Percentiles rank a stretch among this genome's conserved stretches.
These are phyloP conservation scores for Mus pahari DNA, from an alignment of 2,113 vertebrate genomes.

Conservation along the genomic window DNA sequence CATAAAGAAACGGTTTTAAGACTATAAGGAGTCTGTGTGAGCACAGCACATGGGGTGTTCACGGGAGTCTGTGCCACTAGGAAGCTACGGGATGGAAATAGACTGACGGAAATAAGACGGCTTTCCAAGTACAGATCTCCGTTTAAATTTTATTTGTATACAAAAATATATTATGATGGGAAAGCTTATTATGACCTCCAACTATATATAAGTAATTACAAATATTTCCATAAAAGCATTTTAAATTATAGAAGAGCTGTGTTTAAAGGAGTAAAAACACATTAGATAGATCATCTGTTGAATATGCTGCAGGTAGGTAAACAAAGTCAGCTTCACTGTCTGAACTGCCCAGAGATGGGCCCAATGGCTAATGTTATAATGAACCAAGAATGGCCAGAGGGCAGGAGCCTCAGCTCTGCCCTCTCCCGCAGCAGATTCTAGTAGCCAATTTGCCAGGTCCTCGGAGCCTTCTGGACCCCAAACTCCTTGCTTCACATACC, in stretches of 20 bases:
- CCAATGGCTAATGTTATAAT: constrained; percentile 49
- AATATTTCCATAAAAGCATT: constrained; percentile 91
- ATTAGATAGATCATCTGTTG: constrained; percentile 76
- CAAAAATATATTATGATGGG: constrained; percentile 97
- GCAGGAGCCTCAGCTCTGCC: background rate
- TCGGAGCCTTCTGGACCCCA: constrained; percentile 10
- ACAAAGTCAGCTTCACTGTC: constrained; percentile 60
- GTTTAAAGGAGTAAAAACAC: constrained; percentile 86
- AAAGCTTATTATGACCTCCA: constrained; percentile 89
- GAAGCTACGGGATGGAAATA: background rate
- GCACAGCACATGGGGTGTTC: background rate
- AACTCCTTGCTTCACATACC: constrained; percentile 85
- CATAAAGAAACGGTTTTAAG: background rate
- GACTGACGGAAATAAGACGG: background rate
- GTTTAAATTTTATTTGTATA: constrained; percentile 91
- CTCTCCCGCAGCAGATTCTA: constrained; percentile 64
- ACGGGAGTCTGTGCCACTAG: background rate
- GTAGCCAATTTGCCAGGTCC: constrained; percentile 20
- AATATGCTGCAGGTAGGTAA: constrained; percentile 67
- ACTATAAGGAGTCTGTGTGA: background rate
- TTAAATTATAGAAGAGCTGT: constrained; percentile 92
- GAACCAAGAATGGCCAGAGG: background rate
- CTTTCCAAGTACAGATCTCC: constrained; percentile 68
- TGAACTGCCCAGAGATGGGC: constrained; percentile 67
- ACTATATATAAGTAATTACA: constrained; percentile 95